Base-by-base conservation (phyloP, 2,797 vertebrate species). In the Protosalanx chinensis region DNA sequence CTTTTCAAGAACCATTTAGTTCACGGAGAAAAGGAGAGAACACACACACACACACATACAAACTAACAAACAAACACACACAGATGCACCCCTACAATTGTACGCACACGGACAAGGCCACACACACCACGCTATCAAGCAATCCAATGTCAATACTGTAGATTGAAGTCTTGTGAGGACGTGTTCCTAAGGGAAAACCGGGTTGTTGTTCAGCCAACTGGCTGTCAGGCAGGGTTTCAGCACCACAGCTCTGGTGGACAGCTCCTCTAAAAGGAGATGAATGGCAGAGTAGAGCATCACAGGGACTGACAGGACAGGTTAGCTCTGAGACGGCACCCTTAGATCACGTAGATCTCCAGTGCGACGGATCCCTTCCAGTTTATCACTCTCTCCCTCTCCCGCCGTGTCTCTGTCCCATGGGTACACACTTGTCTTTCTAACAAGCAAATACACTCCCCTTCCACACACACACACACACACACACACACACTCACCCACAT, bases 1-100 rank as follows among this genome's bases (percentile, higher is more conserved):
- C 89, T 91, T 91, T 91, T 92, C 88, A 90, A 86, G 80, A 89
- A 82, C 82, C 88, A 90, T 92, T 93, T 90, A 88, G 89, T 87
- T 91, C 88, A 86, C 81, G 78, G 79, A 73, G 73, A 81, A 85
- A 20, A n/a, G 60, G 66, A 51, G 67, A 57, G 12, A 58, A 58
- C 57, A 58, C n/a, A 58, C 57, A 58, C 53, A 3, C 53, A 3
- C 53, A 3, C 53, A 3, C 53, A 57, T 16, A 57, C 53, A 57
- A 8, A 57, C 3, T 1, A 8, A 57, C 53, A 57, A 8, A 57
- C 53, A 57, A 8, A 60, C 58, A 60, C 58, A 29, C 58, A 60
- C 3, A 60, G 18, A 29, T 13, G 20, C 23, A 29, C 58, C 2
- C 20, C 8, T 20, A 29, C 58, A 20, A 18, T 6, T 8, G 20